These are phyloP conservation scores for Mus minutoides DNA, from an alignment of 2,797 vertebrate species.

Conservation along the genomic window DNA sequence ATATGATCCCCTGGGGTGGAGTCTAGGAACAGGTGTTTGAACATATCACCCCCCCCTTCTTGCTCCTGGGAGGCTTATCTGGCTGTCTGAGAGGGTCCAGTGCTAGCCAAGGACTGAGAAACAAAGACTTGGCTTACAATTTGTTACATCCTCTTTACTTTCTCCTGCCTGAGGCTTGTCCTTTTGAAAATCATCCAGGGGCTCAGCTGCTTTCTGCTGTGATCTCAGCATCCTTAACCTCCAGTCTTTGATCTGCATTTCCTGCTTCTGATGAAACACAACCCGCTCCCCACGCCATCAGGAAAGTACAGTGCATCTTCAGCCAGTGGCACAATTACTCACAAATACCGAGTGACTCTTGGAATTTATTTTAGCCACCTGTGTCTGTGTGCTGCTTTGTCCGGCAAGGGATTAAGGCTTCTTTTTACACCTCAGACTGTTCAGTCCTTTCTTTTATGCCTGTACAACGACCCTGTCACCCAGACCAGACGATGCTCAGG, in stretches of 20 bases:
- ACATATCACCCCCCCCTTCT: neutral
- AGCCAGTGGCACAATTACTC: neutral
- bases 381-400: neutral
- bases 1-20: neutral
- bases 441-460: fast-evolving
- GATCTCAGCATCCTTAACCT: neutral
- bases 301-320: neutral
- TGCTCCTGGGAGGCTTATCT: neutral
- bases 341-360: neutral
- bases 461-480: neutral
- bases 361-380: neutral
- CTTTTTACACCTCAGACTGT: neutral
- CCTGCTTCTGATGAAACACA: slow-evolving; percentile 18
- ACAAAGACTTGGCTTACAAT: neutral
- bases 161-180: neutral
- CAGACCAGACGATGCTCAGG: neutral
- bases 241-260: neutral
- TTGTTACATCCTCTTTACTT: neutral
- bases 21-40: neutral
- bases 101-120: neutral
- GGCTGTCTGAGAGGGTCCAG: neutral
- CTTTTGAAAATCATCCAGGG: neutral
- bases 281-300: neutral
- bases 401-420: neutral
- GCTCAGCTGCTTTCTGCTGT: neutral